Evolutionary conservation across 1,140 invertebrate genomes (phyloP).

Genomic region (Drosophila saltans): DNA sequence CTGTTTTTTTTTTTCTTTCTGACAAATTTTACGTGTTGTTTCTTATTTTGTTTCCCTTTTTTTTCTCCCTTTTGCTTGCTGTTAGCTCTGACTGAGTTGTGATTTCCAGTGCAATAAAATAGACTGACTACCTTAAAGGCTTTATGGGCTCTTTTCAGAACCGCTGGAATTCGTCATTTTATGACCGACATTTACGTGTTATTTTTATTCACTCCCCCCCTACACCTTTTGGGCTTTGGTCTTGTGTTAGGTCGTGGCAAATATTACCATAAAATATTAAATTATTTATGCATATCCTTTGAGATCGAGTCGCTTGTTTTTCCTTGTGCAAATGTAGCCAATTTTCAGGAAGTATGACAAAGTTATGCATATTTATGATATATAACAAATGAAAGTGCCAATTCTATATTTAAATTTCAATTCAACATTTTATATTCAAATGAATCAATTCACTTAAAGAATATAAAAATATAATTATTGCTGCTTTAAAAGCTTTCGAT

Average conservation of each 20-base stretch:
- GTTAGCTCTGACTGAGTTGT: constrained; percentile 50
- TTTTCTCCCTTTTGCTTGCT: constrained; percentile 1
- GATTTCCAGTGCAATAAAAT: constrained; percentile 77
- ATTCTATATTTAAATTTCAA: neutral
- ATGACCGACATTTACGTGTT: constrained; percentile 48
- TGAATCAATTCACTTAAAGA: neutral
- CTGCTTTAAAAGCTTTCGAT: no score
- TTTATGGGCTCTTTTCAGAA: constrained; percentile 45
- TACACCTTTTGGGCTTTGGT: constrained; percentile 34
- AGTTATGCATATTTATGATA: constrained; percentile 8
- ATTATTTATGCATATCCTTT: constrained; percentile 69
- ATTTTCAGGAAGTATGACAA: neutral
- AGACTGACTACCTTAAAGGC: constrained; percentile 76
- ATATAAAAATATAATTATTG: neutral
- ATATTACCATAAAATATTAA: constrained; percentile 77
- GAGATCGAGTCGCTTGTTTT: neutral
- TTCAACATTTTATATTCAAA: neutral
- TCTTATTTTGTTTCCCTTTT: constrained; percentile 39
- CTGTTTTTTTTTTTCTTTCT: constrained; percentile 24
- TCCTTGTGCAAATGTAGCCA: neutral
- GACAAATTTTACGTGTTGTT: constrained; percentile 75
- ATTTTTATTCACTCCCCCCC: constrained; percentile 62
- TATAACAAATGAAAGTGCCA: neutral
- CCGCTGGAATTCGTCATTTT: constrained; percentile 71
- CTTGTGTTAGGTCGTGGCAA: constrained; percentile 11